Percentiles rank a stretch among this genome's conserved stretches.
phyloP scores from a whole-genome alignment of 2,797 vertebrate species.

The Melanotaenia pygmaea region DNA sequence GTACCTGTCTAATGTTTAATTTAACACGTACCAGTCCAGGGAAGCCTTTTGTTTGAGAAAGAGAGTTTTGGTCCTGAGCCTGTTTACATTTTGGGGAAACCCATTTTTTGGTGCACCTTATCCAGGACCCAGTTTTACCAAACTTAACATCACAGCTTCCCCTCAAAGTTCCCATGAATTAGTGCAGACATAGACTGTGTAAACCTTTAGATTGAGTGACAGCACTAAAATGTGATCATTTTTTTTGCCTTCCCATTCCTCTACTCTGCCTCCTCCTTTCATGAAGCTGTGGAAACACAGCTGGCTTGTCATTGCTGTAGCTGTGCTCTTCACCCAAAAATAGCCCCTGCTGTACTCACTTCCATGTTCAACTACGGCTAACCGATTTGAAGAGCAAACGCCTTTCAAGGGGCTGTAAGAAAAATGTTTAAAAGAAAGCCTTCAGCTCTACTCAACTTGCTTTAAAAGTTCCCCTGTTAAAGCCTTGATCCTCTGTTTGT shows the following conservation, averaged over 20 bases:
- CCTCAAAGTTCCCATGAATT: slow-evolving; percentile 21
- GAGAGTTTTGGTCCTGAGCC: not conserved
- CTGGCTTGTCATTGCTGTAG: slow-evolving; percentile 69
- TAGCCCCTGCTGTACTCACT: slow-evolving; percentile 46
- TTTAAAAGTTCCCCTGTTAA: slow-evolving; percentile 38
- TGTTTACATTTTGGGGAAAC: not conserved
- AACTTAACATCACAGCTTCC: slow-evolving; percentile 33
- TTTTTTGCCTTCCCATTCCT: slow-evolving; percentile 43
- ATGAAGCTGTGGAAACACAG: slow-evolving; percentile 73
- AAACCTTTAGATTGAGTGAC: slow-evolving; percentile 43
- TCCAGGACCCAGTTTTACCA: not conserved
- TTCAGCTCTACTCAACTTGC: slow-evolving; percentile 12
- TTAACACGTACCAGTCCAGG: not conserved
- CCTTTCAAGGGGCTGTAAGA: slow-evolving; percentile 37
- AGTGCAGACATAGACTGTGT: slow-evolving; percentile 48
- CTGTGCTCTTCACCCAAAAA: slow-evolving; percentile 60
- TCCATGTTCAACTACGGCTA: slow-evolving; percentile 52
- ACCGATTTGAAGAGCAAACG: slow-evolving; percentile 52
- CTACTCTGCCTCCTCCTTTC: slow-evolving; percentile 31
- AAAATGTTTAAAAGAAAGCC: not conserved
- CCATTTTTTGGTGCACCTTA: not conserved
- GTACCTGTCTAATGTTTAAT: not conserved
- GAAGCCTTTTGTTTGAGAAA: not conserved
- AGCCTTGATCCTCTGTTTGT: slow-evolving; percentile 65
- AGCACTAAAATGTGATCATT: slow-evolving; percentile 41